Conservation (phyloP, 2,888 invertebrate genomes). For the Amblyjoppa proteus region DNA sequence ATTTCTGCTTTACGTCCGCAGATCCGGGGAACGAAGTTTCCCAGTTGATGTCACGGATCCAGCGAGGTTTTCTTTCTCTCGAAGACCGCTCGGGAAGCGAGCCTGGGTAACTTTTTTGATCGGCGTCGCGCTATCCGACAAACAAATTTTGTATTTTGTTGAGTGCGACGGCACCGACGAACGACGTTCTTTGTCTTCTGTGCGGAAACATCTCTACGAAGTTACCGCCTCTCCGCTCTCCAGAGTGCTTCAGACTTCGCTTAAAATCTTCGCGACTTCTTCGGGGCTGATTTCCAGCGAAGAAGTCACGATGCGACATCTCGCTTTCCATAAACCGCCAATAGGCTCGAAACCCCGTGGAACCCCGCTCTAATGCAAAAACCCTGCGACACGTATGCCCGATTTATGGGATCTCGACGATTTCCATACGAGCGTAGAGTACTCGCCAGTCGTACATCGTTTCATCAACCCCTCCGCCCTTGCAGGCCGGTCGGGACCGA, state of each 20-base stretch:
- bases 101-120: background rate
- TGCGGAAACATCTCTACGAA: background rate
- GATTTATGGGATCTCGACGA: constrained; percentile 12
- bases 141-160: background rate
- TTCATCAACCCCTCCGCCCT: constrained; percentile 29
- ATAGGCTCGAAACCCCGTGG: background rate
- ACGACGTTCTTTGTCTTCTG: background rate
- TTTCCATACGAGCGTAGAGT: constrained; percentile 10
- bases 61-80: background rate
- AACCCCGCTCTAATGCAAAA: background rate
- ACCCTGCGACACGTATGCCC: constrained; percentile 3
- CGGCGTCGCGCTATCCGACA: background rate
- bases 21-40: constrained; percentile 3
- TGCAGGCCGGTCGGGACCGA: background rate
- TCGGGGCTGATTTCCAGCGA: too few species aligned
- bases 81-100: background rate
- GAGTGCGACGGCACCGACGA: background rate
- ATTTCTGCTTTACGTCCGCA: constrained; percentile 17
- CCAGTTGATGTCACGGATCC: background rate
- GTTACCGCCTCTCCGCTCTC: background rate
- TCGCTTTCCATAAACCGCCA: background rate
- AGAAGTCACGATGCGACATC: background rate
- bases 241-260: too few species aligned
- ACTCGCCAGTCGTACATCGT: constrained; percentile 26
- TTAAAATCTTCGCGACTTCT: too few species aligned